These are phyloP conservation scores for Varanus salvator DNA, from an alignment of 2,113 vertebrate species.

Conservation along the genomic window DNA sequence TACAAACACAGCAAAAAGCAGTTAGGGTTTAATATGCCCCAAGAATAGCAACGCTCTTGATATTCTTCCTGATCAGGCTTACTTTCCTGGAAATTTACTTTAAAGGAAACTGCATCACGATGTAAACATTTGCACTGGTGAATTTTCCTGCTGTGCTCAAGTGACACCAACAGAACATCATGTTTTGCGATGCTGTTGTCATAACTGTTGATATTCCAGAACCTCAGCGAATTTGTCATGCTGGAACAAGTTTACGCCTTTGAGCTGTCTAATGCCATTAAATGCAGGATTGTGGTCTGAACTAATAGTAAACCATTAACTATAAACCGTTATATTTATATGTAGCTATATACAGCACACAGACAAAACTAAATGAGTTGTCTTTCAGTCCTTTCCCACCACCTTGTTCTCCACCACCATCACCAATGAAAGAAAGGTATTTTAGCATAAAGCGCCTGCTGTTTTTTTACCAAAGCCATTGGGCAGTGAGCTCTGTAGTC, in stretches of 20 bases:
- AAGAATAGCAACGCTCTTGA: neutral
- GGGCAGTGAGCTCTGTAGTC: neutral
- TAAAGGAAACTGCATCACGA: neutral
- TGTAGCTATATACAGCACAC: neutral
- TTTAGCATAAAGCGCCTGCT: neutral
- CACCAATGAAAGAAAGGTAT: neutral
- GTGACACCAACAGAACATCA: neutral
- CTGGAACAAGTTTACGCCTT: neutral
- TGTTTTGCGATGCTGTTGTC: neutral
- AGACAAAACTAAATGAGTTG: neutral
- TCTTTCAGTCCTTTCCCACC: constrained; percentile 1
- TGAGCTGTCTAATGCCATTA: neutral
- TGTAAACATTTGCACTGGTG: neutral
- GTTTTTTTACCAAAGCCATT: neutral
- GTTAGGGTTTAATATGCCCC: neutral
- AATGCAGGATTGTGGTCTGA: neutral
- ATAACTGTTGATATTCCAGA: neutral
- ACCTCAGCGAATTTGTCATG: neutral
- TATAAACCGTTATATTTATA: neutral
- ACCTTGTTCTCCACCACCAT: too few species aligned
- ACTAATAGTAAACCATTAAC: neutral
- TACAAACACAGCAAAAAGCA: neutral
- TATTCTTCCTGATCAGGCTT: neutral
- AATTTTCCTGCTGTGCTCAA: neutral
- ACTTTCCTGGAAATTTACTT: neutral